Evolutionary conservation across 2,888 invertebrate genomes (phyloP).

Genomic region (Blomia tropicalis): DNA sequence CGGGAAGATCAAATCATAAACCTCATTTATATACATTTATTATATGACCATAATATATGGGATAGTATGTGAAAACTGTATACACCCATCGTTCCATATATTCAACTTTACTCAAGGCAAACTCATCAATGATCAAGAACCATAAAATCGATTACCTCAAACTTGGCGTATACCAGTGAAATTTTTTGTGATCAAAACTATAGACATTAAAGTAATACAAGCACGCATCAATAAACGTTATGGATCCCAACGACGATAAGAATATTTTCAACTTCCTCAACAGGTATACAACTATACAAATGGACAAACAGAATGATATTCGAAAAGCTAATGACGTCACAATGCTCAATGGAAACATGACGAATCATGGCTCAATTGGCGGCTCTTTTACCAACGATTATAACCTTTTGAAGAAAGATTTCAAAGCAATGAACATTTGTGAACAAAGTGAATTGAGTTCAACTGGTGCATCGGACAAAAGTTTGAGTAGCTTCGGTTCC

Average conservation of each 20-base stretch:
- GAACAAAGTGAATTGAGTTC: not conserved
- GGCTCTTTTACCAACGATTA: not conserved
- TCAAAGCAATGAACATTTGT: not conserved
- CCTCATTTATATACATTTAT: too few species aligned
- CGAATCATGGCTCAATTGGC: not conserved
- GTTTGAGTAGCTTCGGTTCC: not conserved
- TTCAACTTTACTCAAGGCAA: too few species aligned
- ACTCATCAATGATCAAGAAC: not conserved
- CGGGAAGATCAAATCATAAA: too few species aligned
- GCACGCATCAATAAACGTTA: not conserved
- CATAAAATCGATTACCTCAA: slow-evolving; percentile 5
- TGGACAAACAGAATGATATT: not conserved
- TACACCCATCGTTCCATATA: too few species aligned
- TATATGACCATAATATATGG: too few species aligned
- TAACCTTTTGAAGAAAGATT: slow-evolving; percentile 1
- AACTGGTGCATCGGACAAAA: not conserved
- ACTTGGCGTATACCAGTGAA: slow-evolving; percentile 1
- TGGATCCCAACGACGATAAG: slow-evolving; percentile 21
- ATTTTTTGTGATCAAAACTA: not conserved
- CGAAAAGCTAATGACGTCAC: not conserved
- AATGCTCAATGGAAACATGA: not conserved
- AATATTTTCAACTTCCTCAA: slow-evolving; percentile 17
- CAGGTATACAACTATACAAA: not conserved
- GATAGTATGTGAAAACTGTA: too few species aligned
- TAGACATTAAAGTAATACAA: not conserved